A percentile compares a stretch with the other conserved stretches of the same genome.
These are phyloP conservation scores for Leptoteleia sp. DNA, from an alignment of 1,140 invertebrate species.

Conservation along the genomic window DNA sequence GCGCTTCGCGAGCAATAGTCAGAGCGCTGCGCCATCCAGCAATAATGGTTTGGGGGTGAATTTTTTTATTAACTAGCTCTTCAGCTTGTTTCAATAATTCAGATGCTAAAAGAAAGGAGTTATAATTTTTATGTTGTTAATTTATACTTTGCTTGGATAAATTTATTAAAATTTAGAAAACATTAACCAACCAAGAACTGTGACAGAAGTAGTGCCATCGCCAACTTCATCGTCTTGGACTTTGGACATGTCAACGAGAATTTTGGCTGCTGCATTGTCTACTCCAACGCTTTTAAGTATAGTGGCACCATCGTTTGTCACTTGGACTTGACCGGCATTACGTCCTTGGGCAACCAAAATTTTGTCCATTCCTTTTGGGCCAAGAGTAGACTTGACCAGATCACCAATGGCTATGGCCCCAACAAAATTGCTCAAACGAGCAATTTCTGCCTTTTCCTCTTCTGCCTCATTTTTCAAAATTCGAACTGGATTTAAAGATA, in stretches of 20 bases:
- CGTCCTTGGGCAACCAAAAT: conserved; percentile 94
- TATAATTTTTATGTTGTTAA: too few species aligned
- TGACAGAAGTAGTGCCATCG: conserved; percentile 99
- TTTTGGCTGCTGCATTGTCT: conserved; percentile 99
- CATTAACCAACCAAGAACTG: conserved; percentile 88
- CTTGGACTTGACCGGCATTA: conserved; percentile 92
- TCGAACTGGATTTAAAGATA: conserved; percentile 95
- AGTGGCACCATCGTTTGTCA: conserved; percentile 99
- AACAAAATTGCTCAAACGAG: conserved; percentile 97
- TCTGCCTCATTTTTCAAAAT: conserved; percentile 97
- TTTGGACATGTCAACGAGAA: conserved; percentile 98
- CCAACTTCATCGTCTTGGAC: conserved; percentile 99
- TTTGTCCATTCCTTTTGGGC: conserved; percentile 99
- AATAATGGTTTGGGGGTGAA: conserved; percentile 99
- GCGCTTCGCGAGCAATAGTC: conserved; percentile 90
- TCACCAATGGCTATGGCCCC: conserved; percentile 99
- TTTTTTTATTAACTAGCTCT: conserved; percentile 94
- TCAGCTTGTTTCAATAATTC: conserved; percentile 98
- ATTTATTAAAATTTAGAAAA: too few species aligned
- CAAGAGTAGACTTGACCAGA: conserved; percentile 98
- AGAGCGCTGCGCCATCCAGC: conserved; percentile 95
- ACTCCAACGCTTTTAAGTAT: conserved; percentile 98
- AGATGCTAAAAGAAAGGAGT: conserved; percentile 89
- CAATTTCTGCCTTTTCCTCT: conserved; percentile 98
- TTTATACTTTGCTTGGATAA: too few species aligned